Evolutionary conservation across 2,888 invertebrate genomes (phyloP), one percentile per base, ranked within the genome.

Genomic region (Ophion slaviceki): DNA sequence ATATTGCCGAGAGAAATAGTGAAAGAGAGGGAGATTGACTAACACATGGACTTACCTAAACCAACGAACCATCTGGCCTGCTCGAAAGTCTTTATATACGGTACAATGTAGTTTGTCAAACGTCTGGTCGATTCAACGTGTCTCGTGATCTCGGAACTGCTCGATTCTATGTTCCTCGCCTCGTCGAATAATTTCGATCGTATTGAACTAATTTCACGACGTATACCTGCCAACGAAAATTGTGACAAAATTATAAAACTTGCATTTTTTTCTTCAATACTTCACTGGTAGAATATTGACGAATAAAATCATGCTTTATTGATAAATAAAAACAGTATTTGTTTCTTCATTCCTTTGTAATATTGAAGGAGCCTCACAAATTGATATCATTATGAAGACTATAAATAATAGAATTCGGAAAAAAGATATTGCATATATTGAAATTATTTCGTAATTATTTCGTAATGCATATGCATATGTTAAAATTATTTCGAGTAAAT

Each of bases 51-150:
- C 53, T 64, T 93, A 96, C 97, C 95, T 87, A 96, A 91, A 91
- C 96, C 95, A 64, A 95, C 90, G 68, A 95, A 93, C 96, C 97
- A 96, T 88, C 96, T 94, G 94, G 95, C 95, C 89, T 95, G 94
- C 90, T 97, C 96, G 90, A 96, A 95, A 80, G 94, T 94, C 87
- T 95, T 95, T 68, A 96, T 82, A 85, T 92, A 92, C 20, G 93
- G 93, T 28, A 91, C 85, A 11, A 89, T 82, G 75, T 91, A 88
- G 88, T 92, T 89, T 8, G 87, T 84, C 10, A 92, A 80, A 47
- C 81, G 89, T 64, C 91, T 90, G 14, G 89, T 91, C 89, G 91
- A 95, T 93, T 89, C 95, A 93, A 88, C 95, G 91, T 86, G 95
- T 92, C 53, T 94, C 85, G 87, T 95, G 17, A 96, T 93, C 89